Evolutionary conservation across 2,888 invertebrate species (phyloP).

Genomic region (Drosophila prolongata): DNA sequence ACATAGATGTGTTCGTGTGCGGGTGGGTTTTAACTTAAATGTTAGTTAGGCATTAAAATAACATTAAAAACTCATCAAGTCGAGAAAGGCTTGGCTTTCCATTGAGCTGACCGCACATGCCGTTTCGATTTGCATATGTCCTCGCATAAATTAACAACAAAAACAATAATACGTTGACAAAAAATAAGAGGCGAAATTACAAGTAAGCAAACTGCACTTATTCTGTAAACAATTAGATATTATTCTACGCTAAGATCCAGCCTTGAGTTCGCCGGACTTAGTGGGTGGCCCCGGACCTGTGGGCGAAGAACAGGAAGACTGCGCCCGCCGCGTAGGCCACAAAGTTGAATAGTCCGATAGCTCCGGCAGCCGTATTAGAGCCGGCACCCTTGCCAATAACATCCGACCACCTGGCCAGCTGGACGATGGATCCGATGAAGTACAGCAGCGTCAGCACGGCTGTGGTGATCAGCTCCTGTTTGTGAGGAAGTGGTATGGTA

Average conservation of each 20-base stretch:
- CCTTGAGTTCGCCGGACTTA: neutral
- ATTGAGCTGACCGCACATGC: constrained; percentile 36
- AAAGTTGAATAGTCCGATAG: constrained; percentile 93
- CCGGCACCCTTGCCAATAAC: constrained; percentile 78
- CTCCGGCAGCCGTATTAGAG: constrained; percentile 91
- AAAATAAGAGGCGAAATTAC: constrained; percentile 20
- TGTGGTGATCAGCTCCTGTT: constrained; percentile 92
- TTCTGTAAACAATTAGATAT: constrained; percentile 37
- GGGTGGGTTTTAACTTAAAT: constrained; percentile 53
- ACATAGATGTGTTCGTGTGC: constrained; percentile 8
- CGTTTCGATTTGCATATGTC: constrained; percentile 15
- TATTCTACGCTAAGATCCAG: constrained; percentile 46
- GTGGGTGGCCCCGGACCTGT: constrained; percentile 86
- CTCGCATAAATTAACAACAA: constrained; percentile 38
- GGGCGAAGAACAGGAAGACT: constrained; percentile 90
- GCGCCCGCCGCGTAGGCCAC: constrained; percentile 91
- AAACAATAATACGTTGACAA: constrained; percentile 18
- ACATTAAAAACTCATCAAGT: constrained; percentile 71
- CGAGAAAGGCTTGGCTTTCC: constrained; percentile 20
- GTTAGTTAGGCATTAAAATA: constrained; percentile 69
- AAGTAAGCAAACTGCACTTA: constrained; percentile 48
- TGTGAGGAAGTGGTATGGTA: neutral
- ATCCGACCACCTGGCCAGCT: constrained; percentile 88
- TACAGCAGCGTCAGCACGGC: constrained; percentile 89
- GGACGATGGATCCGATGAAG: constrained; percentile 91